phyloP scores from a whole-genome alignment of 1,140 invertebrate genomes.

The Sipha flava region DNA sequence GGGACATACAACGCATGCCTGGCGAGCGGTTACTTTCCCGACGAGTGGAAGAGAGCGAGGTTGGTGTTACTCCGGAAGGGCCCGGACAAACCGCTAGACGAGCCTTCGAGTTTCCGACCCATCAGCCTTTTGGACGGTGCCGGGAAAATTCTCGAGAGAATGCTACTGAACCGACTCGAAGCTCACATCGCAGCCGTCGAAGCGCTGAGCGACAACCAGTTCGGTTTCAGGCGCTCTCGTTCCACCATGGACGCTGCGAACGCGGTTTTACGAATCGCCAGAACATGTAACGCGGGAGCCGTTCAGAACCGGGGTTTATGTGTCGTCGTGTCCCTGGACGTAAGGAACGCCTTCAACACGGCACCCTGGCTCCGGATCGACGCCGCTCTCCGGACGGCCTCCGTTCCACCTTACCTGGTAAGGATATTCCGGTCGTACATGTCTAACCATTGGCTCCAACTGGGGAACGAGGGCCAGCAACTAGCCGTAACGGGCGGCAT shows the following conservation, averaged over 20 bases:
- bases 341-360: not conserved
- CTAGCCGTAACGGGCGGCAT: not conserved
- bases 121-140: not conserved
- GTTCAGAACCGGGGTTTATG: not conserved
- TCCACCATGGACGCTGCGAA: not conserved
- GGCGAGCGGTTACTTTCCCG: not conserved
- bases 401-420: not conserved
- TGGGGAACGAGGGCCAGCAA: not conserved
- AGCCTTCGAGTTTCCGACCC: not conserved
- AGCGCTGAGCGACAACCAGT: not conserved
- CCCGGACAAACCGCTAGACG: not conserved
- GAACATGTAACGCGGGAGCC: not conserved
- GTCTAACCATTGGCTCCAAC: not conserved
- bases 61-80: not conserved
- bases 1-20: not conserved
- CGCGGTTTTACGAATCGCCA: not conserved
- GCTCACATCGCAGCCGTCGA: not conserved
- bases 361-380: not conserved
- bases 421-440: not conserved
- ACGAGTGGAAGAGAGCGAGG: not conserved
- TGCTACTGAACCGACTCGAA: not conserved
- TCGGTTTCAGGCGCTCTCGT: not conserved
- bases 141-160: not conserved
- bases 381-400: not conserved
- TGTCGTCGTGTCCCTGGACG: not conserved